phyloP scores from a whole-genome alignment of 2,888 invertebrate genomes.

The Ormia ochracea region DNA sequence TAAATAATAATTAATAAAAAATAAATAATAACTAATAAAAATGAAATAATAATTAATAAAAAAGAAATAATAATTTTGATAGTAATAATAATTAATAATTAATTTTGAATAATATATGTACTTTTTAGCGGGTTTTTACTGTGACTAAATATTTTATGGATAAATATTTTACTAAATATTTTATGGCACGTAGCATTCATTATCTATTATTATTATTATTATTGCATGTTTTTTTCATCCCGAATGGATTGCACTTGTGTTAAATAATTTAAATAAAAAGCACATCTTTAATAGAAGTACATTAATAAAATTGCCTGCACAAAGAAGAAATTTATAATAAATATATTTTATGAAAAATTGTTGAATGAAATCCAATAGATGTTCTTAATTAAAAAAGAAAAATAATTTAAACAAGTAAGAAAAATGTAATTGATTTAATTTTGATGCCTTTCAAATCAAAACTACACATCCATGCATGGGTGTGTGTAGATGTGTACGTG shows the following conservation, averaged over 20 bases:
- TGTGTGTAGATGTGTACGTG: too few relatives aligned
- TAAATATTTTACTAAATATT: too few relatives aligned
- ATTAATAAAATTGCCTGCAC: constrained; percentile 6
- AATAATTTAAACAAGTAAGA: background rate
- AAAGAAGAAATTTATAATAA: background rate
- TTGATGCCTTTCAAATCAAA: background rate
- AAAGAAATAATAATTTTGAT: too few relatives aligned
- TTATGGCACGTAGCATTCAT: background rate
- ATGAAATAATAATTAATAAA: too few relatives aligned
- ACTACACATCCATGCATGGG: too few relatives aligned
- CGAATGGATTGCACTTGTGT: constrained; percentile 34
- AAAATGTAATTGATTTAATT: background rate
- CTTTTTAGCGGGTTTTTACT: too few relatives aligned
- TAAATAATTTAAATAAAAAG: constrained; percentile 33
- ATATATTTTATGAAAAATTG: constrained; percentile 4
- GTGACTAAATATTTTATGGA: too few relatives aligned
- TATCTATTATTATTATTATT: background rate
- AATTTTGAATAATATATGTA: too few relatives aligned
- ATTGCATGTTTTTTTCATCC: background rate
- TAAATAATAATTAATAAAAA: too few relatives aligned
- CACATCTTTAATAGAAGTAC: constrained; percentile 24
- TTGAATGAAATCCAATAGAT: constrained; percentile 54
- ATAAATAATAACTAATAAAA: too few relatives aligned
- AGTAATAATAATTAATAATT: too few relatives aligned
- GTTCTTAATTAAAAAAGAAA: constrained; percentile 36